These are phyloP conservation scores for Pogonophryne albipinna DNA, from an alignment of 2,797 vertebrate species.

Conservation along the genomic window DNA sequence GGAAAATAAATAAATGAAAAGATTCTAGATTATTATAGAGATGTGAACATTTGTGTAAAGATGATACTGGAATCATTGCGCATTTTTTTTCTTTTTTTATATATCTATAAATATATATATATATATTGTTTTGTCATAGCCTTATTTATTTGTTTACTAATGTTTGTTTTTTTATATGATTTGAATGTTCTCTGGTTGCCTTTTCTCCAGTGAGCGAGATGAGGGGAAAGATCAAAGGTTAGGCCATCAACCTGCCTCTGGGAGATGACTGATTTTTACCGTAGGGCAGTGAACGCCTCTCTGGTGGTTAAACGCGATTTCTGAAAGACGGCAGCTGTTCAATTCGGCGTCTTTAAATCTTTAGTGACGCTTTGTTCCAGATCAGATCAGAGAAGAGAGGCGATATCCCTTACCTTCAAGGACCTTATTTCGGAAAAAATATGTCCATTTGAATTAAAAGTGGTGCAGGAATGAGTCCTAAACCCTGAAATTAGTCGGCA, in stretches of 20 bases:
- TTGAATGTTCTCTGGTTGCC: constrained; percentile 78
- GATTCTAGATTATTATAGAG: constrained; percentile 62
- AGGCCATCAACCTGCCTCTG: too few species aligned
- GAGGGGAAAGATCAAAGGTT: not conserved
- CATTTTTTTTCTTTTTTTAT: constrained; percentile 55
- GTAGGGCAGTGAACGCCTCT: constrained; percentile 11
- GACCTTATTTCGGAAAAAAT: too few species aligned
- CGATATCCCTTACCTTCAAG: too few species aligned
- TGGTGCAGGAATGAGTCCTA: too few species aligned
- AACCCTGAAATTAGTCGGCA: too few species aligned
- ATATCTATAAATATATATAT: constrained; percentile 74
- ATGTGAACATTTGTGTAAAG: constrained; percentile 78
- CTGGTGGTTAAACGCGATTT: not conserved
- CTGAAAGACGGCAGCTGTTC: not conserved
- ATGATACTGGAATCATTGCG: constrained; percentile 82
- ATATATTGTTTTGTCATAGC: constrained; percentile 80
- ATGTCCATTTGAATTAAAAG: too few species aligned
- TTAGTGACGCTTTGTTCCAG: not conserved
- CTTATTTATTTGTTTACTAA: constrained; percentile 85
- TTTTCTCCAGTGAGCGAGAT: constrained; percentile 52
- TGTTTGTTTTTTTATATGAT: constrained; percentile 62
- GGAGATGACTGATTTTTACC: too few species aligned
- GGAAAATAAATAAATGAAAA: constrained; percentile 40
- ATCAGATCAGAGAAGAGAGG: not conserved
- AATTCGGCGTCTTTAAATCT: too few species aligned